A percentile compares a stretch with the other conserved stretches of the same genome.
phyloP scores from a whole-genome alignment of 2,888 invertebrate species.

The Rotaria socialis region DNA sequence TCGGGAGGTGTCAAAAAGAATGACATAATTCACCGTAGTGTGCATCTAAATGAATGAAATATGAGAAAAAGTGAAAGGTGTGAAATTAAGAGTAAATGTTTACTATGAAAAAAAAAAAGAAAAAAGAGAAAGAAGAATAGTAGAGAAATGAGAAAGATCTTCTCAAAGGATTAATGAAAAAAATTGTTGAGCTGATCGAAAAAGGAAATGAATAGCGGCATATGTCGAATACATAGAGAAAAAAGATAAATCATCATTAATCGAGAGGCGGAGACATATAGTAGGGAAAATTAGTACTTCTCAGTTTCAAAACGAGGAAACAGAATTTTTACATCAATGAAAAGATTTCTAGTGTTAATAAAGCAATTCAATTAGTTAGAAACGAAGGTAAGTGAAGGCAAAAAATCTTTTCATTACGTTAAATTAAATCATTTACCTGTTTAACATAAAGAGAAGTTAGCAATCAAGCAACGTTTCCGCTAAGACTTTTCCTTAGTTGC shows the following conservation, averaged over 20 bases:
- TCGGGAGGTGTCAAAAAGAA: background rate
- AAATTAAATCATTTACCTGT: background rate
- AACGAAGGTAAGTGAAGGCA: background rate
- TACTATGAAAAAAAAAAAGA: background rate
- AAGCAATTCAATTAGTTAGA: background rate
- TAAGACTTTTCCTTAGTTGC: background rate
- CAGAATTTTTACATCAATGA: background rate
- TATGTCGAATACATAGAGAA: background rate
- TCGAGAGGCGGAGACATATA: background rate
- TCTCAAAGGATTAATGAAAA: background rate
- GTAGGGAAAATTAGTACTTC: background rate
- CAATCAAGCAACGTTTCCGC: slow-evolving; percentile 1
- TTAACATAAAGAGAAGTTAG: background rate
- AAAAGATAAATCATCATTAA: slow-evolving; percentile 25
- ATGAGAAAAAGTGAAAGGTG: background rate
- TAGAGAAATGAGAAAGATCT: background rate
- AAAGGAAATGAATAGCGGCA: background rate
- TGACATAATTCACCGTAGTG: background rate
- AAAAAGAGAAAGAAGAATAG: background rate
- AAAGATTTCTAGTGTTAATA: background rate
- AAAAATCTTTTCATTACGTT: background rate
- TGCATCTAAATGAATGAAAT: background rate
- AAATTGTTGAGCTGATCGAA: slow-evolving; percentile 16
- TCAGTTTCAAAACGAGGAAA: background rate
- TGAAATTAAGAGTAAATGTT: background rate